These are phyloP conservation scores for Acronicta aceris DNA, from an alignment of 2,888 invertebrate species.

Conservation along the genomic window DNA sequence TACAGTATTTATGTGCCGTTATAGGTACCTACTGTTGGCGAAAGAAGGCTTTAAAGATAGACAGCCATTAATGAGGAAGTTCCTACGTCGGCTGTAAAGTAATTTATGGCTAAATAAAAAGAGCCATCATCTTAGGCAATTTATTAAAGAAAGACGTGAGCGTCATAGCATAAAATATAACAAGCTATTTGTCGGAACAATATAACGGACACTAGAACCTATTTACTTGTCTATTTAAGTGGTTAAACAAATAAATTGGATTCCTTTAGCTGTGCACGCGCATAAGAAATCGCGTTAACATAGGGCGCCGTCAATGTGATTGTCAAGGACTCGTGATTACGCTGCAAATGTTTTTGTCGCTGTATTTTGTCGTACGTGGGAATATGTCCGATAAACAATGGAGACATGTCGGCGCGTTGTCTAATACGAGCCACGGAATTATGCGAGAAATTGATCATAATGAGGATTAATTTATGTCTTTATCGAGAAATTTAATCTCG, in stretches of 20 bases:
- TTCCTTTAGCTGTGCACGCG: conserved; percentile 45
- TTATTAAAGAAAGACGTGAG: conserved; percentile 11
- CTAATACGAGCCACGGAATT: conserved; percentile 44
- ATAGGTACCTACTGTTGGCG: background rate
- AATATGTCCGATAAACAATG: conserved; percentile 57
- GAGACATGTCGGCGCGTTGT: conserved; percentile 51
- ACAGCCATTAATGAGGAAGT: conserved; percentile 10
- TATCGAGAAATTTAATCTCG: background rate
- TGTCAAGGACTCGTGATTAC: conserved; percentile 67
- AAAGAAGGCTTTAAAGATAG: background rate
- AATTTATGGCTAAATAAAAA: conserved; percentile 1
- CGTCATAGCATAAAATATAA: conserved; percentile 17
- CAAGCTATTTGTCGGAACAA: conserved; percentile 20
- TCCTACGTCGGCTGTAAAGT: background rate
- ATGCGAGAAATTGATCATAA: conserved; percentile 52
- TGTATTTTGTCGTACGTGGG: conserved; percentile 59
- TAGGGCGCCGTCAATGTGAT: conserved; percentile 62
- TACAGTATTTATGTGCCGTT: background rate
- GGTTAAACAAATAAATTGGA: conserved; percentile 56
- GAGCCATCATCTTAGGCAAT: conserved; percentile 8
- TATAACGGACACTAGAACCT: conserved; percentile 17
- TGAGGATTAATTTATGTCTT: conserved; percentile 34
- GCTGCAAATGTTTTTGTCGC: conserved; percentile 59
- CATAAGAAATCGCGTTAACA: conserved; percentile 56
- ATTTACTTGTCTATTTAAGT: conserved; percentile 52